phyloP scores from a whole-genome alignment of 2,797 vertebrate species.

The Danio jaintianensis region DNA sequence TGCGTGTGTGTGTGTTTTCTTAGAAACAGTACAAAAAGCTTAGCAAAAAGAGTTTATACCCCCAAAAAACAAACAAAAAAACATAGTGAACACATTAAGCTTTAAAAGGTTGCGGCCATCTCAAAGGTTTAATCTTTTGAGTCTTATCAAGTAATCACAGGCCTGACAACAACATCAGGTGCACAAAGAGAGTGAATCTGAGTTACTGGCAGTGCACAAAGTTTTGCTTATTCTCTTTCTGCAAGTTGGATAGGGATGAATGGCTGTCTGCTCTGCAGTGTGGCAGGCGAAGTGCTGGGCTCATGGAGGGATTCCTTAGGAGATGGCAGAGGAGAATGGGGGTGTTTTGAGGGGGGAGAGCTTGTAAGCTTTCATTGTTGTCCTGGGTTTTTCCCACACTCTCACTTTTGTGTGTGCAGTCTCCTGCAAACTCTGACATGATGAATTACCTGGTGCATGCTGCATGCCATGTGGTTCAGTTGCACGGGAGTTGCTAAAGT shows the following conservation, averaged over 20 bases:
- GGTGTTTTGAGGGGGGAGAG: conserved; percentile 11
- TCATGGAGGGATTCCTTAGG: conserved; percentile 30
- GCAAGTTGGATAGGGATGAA: conserved; percentile 30
- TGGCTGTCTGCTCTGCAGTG: conserved; percentile 29
- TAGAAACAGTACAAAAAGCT: not conserved
- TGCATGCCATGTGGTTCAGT: conserved; percentile 44
- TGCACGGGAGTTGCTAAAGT: conserved; percentile 20
- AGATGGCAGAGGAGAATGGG: conserved; percentile 9
- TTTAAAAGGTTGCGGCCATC: not conserved
- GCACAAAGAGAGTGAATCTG: not conserved
- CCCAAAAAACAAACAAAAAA: too few relatives aligned
- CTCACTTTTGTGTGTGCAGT: conserved; percentile 77
- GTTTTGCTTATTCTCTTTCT: conserved; percentile 11
- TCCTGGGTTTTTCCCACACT: conserved; percentile 79
- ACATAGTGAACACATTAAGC: not conserved
- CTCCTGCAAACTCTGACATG: conserved; percentile 73
- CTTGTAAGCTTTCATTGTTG: conserved; percentile 69
- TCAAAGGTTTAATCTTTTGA: not conserved
- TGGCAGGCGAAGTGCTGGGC: conserved; percentile 39
- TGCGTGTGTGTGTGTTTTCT: not conserved
- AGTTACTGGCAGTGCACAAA: conserved; percentile 16
- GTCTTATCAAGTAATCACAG: conserved; percentile 21
- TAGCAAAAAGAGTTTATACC: not conserved
- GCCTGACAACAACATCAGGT: conserved; percentile 15
- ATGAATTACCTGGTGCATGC: conserved; percentile 75